Base-by-base conservation (phyloP, 2,113 vertebrate species). In the Pseudorasbora parva region DNA sequence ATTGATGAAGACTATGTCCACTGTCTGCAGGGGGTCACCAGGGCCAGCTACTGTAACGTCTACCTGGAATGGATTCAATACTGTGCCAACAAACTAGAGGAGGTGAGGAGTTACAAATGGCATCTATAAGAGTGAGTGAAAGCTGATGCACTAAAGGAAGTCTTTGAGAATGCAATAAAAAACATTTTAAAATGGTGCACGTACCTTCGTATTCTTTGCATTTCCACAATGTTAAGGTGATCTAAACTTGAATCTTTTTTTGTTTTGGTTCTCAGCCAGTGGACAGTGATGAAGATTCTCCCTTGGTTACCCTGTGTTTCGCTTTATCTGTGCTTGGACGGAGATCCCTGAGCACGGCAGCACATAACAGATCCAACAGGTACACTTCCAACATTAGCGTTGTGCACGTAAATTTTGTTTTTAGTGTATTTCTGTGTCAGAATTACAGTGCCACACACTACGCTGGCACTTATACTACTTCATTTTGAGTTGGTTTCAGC, bases 11-110 rank as follows among this genome's bases (percentile, higher is more conserved):
- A 99, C 91, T 99, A 98, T 2, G 96, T 99, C 57, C 98, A 98
- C 0, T 99, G 97, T 85, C 96, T 99, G 85, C 97, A 99, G 91
- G 98, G 98, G 1, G 95, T 99, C 90, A 99, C 98, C 0, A 93
- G 98, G 1, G 98, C 98, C 88, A 99, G 98, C 90, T 99, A 96
- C 93, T 99, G 98, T 87, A 98, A 95, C 1, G 94, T 97, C 86
- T 98, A 99, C 90, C 94, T 99, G 81, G 97, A 98, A 86, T 99
- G 98, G 98, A 96, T 99, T 89, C 98, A 99, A 87, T 94, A 95
- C 90, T 99, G 98, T 27, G 94, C 95, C 2, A 93, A 89, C 84
- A 97, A 96, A 88, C 94, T 94, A 75, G 94, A 92, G 30, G 95
- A 96, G 95, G 98, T 99, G 90, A 4, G 82, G 33, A 21, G 17